Evolutionary conservation across 2,113 vertebrate genomes (phyloP), one percentile per base, ranked within the genome.

Genomic region (Hipposideros armiger): DNA sequence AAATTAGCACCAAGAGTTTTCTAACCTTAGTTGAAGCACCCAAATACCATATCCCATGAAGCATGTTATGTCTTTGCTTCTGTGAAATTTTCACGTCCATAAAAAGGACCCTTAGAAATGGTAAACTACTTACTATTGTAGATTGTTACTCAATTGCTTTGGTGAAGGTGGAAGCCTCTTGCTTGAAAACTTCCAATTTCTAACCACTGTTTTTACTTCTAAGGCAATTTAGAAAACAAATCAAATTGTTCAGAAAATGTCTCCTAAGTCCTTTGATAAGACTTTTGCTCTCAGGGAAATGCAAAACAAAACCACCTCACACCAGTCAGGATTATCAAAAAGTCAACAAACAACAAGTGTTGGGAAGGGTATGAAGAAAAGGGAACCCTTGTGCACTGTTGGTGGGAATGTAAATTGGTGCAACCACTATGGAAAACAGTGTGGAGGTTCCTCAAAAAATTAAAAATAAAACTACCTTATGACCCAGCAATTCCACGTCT

Each of bases 241-340:
- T 74, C 42, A 66, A 8, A 70, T 84, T 86, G 82, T 91, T 73
- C 19, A 90, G 80, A 64, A 94, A 69, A 47, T 36, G 69, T 5
- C 16, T 52, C 28, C 5, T 52, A 54, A 28, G 15, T 82, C 52
- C n/a, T 73, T 56, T 24, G 36, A 22, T 11, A 78, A 82, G 80
- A 87, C 11, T 67, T 67, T 40, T 50, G 20, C 30, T 78, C 52
- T 78, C 52, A 78, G 76, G 32, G 52, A n/a, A 56, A 22, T 78
- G 20, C 50, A 56, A 36, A 78, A 24, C 11, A 78, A 56, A 78
- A n/a, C 30, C 74, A 77, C 17, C 47, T 50, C 47, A 50, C 47
- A 50, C 47, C 47, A 50, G 11, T 50, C 47, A 50, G 47, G 13
- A 50, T 50, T 13, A 50, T 50, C 47, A 50, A 50, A 50, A 50